Conservation (phyloP, 2,888 invertebrate genomes). For the Agrotis clavis region DNA sequence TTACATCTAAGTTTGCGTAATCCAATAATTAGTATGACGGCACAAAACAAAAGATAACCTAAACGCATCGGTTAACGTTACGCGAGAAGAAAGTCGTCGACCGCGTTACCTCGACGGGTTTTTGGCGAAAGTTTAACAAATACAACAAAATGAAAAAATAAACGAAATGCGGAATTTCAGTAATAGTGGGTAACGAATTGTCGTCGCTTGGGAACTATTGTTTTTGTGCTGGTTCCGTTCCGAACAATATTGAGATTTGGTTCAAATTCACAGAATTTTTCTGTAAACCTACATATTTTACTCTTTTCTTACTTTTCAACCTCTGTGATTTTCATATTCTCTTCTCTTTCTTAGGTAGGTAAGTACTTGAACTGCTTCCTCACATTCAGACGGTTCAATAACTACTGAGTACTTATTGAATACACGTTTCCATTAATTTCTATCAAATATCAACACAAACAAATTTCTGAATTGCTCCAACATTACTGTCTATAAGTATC, state of each 20-base stretch:
- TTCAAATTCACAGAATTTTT: slow-evolving; percentile 6
- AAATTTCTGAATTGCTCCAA: slow-evolving; percentile 19
- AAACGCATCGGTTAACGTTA: slow-evolving; percentile 66
- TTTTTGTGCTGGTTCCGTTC: slow-evolving; percentile 44
- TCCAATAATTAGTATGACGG: slow-evolving; percentile 68
- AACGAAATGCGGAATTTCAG: slow-evolving; percentile 56
- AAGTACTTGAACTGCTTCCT: background rate
- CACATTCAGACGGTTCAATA: background rate
- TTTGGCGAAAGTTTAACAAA: slow-evolving; percentile 70
- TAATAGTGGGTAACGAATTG: slow-evolving; percentile 57
- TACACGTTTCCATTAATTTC: background rate
- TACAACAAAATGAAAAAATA: slow-evolving; percentile 55
- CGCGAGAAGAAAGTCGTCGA: slow-evolving; percentile 64
- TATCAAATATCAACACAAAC: background rate
- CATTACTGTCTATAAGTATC: background rate
- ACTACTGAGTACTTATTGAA: background rate
- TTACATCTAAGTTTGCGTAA: slow-evolving; percentile 69
- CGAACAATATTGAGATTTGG: slow-evolving; percentile 49
- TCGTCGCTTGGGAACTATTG: slow-evolving; percentile 53
- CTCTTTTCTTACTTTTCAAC: background rate
- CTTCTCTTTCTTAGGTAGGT: background rate
- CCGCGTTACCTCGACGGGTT: slow-evolving; percentile 62
- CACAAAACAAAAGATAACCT: slow-evolving; percentile 70
- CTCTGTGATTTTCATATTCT: background rate
- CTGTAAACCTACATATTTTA: background rate